Evolutionary conservation across 2,888 invertebrate genomes (phyloP).

Genomic region (Thymelicus acteon): DNA sequence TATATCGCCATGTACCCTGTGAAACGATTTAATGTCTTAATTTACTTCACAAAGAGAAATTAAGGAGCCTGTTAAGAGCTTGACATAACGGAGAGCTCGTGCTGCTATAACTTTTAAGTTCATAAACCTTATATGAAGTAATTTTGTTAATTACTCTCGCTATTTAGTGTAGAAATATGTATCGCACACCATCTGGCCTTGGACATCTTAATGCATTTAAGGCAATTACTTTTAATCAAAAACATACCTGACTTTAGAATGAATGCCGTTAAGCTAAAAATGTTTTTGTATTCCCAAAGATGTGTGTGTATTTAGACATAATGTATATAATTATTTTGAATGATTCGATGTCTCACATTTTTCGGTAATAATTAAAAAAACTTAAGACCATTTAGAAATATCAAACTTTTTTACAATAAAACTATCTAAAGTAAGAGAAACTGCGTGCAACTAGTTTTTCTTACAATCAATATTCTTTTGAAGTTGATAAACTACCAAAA

Average conservation of each 20-base stretch:
- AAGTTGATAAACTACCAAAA: neutral
- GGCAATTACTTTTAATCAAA: neutral
- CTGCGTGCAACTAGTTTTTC: too few relatives aligned
- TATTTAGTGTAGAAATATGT: conserved; percentile 32
- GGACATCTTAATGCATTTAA: conserved; percentile 11
- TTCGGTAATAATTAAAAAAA: too few relatives aligned
- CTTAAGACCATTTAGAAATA: too few relatives aligned
- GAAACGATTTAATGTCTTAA: conserved; percentile 82
- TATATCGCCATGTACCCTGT: conserved; percentile 53
- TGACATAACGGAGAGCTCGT: conserved; percentile 81
- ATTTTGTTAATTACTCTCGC: conserved; percentile 35
- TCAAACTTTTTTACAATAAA: too few relatives aligned
- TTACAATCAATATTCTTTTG: too few relatives aligned
- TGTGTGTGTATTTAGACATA: too few relatives aligned
- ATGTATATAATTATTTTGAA: too few relatives aligned
- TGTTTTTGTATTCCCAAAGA: too few relatives aligned
- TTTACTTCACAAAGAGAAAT: conserved; percentile 81
- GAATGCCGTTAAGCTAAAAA: neutral
- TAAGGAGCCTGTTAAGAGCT: conserved; percentile 81
- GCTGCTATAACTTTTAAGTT: conserved; percentile 59
- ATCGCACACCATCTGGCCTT: conserved; percentile 34
- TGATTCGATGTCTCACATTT: too few relatives aligned
- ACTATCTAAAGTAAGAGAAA: too few relatives aligned
- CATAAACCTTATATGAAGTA: conserved; percentile 38
- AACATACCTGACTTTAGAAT: neutral